Evolutionary conservation across 2,888 invertebrate genomes (phyloP), one percentile per base, ranked within the genome.

Genomic region (Cosmorhoe ocellata): DNA sequence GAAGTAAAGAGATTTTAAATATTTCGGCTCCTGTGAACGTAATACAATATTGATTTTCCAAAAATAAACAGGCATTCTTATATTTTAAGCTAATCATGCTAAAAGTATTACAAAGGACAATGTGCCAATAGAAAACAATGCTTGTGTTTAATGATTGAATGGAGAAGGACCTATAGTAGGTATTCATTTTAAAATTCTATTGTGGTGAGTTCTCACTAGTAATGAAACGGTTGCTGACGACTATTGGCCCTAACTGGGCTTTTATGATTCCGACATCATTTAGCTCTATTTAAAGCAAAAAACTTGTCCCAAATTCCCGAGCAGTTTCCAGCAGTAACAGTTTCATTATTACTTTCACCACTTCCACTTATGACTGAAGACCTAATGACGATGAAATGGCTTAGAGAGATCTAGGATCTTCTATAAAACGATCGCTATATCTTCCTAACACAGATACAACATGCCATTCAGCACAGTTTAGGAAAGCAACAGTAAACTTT

Each of bases 391-490:
- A 64, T 60, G 65, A 62, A 38, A 59, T 63, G 63, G 62, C 55
- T 55, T 41, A 50, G 51, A 56, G 42, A 58, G 51, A 59, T 51
- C 57, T 54, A 59, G 43, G 45, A 56, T 52, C 59, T 59, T 54
- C 59, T 59, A 59, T 44, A 43, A 46, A 46, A 57, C 52, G 56
- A 62, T 51, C 50, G 11, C 61, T 61, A 59, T 52, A 54, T 59
- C 51, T 58, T 70, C 77, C 76, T 79, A 79, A 81, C 81, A 85
- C 81, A 83, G 79, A 81, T 77, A 87, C 81, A 81, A 75, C 88
- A 88, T 86, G 87, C 88, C 75, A 74, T 67, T 72, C 73, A 77
- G 53, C 52, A 61, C 51, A 59, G 33, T 48, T 51, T 41, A 41
- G 31, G 14, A 47, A 52, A 58, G 47, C 55, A 63, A 66, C 56